Evolutionary conservation across 2,797 vertebrate species (phyloP).

Genomic region (Hylomyscus alleni): DNA sequence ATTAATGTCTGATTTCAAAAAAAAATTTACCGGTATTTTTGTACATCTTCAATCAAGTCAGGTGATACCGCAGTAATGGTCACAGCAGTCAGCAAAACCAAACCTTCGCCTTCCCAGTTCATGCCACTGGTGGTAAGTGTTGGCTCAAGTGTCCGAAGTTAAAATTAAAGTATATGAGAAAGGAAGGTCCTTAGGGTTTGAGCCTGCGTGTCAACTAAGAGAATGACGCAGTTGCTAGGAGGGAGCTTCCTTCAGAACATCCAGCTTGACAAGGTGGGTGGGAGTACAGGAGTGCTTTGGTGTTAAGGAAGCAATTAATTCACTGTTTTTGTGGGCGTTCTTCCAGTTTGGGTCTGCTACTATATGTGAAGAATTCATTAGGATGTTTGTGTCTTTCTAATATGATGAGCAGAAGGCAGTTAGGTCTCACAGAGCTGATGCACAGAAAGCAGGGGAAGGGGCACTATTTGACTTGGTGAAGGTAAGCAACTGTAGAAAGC

Average conservation of each 20-base stretch:
- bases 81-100: conserved; percentile 98
- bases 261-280: neutral
- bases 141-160: neutral
- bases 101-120: conserved; percentile 95
- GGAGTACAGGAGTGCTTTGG: neutral
- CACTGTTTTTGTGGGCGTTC: conserved; percentile 33
- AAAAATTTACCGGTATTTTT: conserved; percentile 40
- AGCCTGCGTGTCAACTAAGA: conserved; percentile 27
- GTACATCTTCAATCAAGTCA: conserved; percentile 88
- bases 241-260: neutral
- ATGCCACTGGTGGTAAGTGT: conserved; percentile 97
- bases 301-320: conserved; percentile 30
- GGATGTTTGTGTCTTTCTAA: conserved; percentile 58
- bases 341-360: neutral
- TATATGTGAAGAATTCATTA: conserved; percentile 47
- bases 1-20: conserved; percentile 61
- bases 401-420: neutral
- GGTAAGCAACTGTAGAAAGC: neutral
- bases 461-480: conserved; percentile 11
- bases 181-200: conserved; percentile 28
- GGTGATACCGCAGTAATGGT: conserved; percentile 99
- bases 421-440: conserved; percentile 29
- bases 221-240: neutral
- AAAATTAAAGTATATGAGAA: conserved; percentile 20
- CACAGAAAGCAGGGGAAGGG: neutral